Conservation (phyloP, 2,113 vertebrate genomes). For the Empidonax alnorum region DNA sequence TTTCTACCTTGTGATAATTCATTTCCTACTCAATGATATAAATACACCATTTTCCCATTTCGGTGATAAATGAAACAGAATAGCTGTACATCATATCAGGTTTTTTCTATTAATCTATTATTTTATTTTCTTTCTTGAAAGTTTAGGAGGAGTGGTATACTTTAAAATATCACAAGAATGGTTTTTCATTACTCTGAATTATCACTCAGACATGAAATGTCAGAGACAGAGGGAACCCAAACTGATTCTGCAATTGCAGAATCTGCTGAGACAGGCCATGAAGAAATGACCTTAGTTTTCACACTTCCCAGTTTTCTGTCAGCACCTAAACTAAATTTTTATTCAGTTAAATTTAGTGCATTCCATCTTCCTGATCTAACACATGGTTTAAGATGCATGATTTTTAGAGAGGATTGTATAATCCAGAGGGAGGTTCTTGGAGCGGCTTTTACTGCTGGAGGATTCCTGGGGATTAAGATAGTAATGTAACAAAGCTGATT, state of each 20-base stretch:
- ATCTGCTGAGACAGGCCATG: slow-evolving; percentile 32
- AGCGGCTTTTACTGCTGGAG: neutral
- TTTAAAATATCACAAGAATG: slow-evolving; percentile 63
- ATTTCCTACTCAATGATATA: slow-evolving; percentile 49
- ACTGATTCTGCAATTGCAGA: slow-evolving; percentile 21
- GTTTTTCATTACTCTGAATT: slow-evolving; percentile 45
- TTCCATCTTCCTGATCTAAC: slow-evolving; percentile 38
- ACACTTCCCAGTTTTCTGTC: slow-evolving; percentile 43
- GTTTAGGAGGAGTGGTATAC: neutral
- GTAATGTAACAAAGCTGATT: slow-evolving; percentile 4
- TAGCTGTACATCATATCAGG: slow-evolving; percentile 38
- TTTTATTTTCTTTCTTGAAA: slow-evolving; percentile 63
- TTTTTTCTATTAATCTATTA: slow-evolving; percentile 36
- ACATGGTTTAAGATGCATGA: neutral
- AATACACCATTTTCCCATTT: slow-evolving; percentile 17
- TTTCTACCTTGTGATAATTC: slow-evolving; percentile 47
- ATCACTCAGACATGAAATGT: slow-evolving; percentile 15
- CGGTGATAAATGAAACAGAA: slow-evolving; percentile 32
- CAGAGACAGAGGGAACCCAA: neutral
- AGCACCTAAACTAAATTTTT: slow-evolving; percentile 27
- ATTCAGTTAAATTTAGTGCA: neutral
- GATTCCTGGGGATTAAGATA: neutral
- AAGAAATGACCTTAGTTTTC: slow-evolving; percentile 44
- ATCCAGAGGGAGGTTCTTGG: neutral
- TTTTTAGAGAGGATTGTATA: neutral